Conservation (phyloP, 2,888 invertebrate genomes). For the Peribatodes rhomboidaria region DNA sequence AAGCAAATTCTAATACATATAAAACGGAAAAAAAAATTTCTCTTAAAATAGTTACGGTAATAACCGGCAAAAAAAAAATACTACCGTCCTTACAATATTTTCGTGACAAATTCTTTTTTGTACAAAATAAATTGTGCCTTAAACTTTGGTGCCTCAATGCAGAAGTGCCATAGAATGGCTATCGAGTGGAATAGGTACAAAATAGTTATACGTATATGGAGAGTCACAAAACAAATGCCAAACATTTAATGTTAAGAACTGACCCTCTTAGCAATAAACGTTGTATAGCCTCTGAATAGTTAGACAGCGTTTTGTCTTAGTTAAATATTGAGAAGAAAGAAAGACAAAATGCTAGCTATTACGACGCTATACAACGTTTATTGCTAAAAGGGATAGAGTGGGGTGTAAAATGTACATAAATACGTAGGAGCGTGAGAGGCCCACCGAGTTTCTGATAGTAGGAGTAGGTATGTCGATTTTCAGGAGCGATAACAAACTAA, state of each 20-base stretch:
- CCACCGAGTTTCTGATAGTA: slow-evolving; percentile 74
- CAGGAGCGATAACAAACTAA: neutral
- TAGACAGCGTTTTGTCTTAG: too few species aligned
- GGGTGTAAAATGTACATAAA: slow-evolving; percentile 67
- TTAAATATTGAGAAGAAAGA: too few species aligned
- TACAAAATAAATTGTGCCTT: slow-evolving; percentile 71
- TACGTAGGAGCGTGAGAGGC: slow-evolving; percentile 73
- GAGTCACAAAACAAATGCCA: slow-evolving; percentile 86
- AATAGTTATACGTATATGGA: slow-evolving; percentile 73
- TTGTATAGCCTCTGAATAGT: too few species aligned
- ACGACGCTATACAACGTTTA: too few species aligned
- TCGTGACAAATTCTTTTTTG: slow-evolving; percentile 21
- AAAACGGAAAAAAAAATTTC: too few species aligned
- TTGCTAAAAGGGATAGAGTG: slow-evolving; percentile 49
- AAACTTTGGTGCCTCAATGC: slow-evolving; percentile 72
- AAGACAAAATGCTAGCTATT: too few species aligned
- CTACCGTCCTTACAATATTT: slow-evolving; percentile 8
- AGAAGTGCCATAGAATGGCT: slow-evolving; percentile 72
- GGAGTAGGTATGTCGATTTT: slow-evolving; percentile 11
- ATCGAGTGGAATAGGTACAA: slow-evolving; percentile 71
- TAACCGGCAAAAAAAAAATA: slow-evolving; percentile 36
- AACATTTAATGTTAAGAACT: slow-evolving; percentile 65
- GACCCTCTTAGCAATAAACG: too few species aligned
- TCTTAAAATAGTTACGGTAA: too few species aligned
- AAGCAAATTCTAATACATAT: neutral